Base-by-base conservation (phyloP, 2,888 invertebrate species). In the Euclidia mi region DNA sequence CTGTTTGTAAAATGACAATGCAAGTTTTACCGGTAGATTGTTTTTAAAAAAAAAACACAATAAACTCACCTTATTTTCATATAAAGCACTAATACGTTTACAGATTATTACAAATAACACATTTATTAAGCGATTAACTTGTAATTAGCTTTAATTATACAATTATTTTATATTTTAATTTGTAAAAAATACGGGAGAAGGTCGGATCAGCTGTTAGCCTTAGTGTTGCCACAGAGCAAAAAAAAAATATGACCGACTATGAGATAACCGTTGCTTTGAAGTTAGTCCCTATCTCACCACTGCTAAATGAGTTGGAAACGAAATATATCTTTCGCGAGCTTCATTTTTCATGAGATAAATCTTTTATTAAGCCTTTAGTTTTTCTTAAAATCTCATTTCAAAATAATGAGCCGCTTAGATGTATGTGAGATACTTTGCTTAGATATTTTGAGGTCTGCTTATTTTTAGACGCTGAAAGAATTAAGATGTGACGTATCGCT, bases 401-500 rank as follows among this genome's bases (percentile, higher is more conserved):
- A 11, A 34, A 31, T 49, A 55, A 56, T 46, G 29, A 46, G 37
- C 47, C 20, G 32, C 47, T 53, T 49, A 51, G 51, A 65, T 53
- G 35, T 38, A 50, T 12, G 17, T 34, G 48, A 52, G 49, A 56
- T 53, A 45, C 66, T 56, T 61, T 37, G n/a, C 17, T 47, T 12
- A 10, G 17, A 32, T 50, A 29, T n/a, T 70, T 28, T 43, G 10
- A 46, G 37, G 20, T 51, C 70, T 66, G 56, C 65, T 66, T 82
- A 69, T 77, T 92, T 94, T 63, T 94, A 98, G 98, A 98, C 98
- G 43, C 94, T 99, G 69, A 98, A 99, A 87, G 99, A 99, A 90
- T 94, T 99, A 52, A 95, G 99, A 58, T 99, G 99, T 12, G 99
- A 99, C 85, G n/a, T 99, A 35, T 98, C 98, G 48, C 97, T 99